Evolutionary conservation across 1,140 invertebrate genomes (phyloP), one percentile per base, ranked within the genome.

Genomic region (Vanessa tameamea): DNA sequence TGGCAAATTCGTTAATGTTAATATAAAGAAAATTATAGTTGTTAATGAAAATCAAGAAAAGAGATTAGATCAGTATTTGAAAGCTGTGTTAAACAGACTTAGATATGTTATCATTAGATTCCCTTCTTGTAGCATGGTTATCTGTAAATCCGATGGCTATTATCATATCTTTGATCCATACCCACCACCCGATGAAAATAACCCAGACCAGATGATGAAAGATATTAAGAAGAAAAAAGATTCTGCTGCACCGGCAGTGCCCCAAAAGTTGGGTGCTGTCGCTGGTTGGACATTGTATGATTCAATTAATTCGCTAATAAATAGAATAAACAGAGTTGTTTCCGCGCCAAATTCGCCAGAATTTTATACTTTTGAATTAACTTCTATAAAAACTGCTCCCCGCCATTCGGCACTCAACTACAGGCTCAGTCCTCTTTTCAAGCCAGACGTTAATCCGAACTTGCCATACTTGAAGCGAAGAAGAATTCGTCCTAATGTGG

Each of bases 111-210:
- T 95, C 11, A 81, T 95, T 15, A 91, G 94, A 65, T 94, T 94
- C 67, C 85, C 92, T 0, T 88, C 93, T 48, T 92, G 91, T 12
- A 93, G 91, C 75, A 93, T 93, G 76, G 94, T 94, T 0, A 80
- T 95, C 15, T 94, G 93, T 68, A 92, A 93, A 53, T 82, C 77
- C 0, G 93, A 94, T 65, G 92, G 94, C 53, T 93, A 89, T 67
- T 94, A 89, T 76, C 94, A 95, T 74, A 76, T 95, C 0, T 95
- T 95, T 74, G 94, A 95, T 84, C 93, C 94, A 0, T 94, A 94
- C 76, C 77, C 85, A 7, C 86, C 90, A 16, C 91, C 84, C 5
- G 68, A 57, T 20, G 87, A 87, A 71, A 77, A 6, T 31, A 31
- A 80, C 43, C 73, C 78, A 31, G 72, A 78, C 65, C 64, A n/a